Evolutionary conservation across 2,113 vertebrate genomes (phyloP).

Genomic region (Aegithalos caudatus): DNA sequence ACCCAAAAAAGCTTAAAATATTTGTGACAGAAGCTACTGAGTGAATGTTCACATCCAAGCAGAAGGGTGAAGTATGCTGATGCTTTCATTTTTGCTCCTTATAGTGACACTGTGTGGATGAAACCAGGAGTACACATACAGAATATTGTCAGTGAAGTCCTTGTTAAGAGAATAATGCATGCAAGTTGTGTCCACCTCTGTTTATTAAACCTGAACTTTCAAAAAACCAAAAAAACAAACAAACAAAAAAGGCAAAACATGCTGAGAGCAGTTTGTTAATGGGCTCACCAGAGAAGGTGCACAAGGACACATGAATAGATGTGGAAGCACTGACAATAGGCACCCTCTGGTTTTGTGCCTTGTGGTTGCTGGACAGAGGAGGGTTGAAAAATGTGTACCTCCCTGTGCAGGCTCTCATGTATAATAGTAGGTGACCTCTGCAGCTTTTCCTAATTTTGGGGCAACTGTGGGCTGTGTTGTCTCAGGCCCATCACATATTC

Average conservation of each 20-base stretch:
- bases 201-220: neutral
- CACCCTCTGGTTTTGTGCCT: neutral
- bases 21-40: neutral
- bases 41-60: neutral
- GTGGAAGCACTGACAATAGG: neutral
- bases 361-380: neutral
- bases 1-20: neutral
- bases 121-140: slow-evolving; percentile 65
- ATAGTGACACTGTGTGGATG: slow-evolving; percentile 79
- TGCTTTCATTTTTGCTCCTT: slow-evolving; percentile 64
- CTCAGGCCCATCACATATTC: neutral
- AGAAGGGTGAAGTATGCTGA: slow-evolving; percentile 38
- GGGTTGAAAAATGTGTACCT: neutral
- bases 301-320: rapidly evolving
- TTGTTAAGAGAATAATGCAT: neutral
- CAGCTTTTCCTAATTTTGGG: neutral
- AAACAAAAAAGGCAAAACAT: neutral
- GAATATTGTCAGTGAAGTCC: neutral
- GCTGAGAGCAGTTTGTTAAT: neutral
- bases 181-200: neutral
- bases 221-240: neutral
- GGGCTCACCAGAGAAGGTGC: neutral
- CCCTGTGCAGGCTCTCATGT: neutral
- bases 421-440: neutral
- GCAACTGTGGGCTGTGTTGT: neutral